phyloP scores from a whole-genome alignment of 2,888 invertebrate genomes.

The Dexiosoma caninum region DNA sequence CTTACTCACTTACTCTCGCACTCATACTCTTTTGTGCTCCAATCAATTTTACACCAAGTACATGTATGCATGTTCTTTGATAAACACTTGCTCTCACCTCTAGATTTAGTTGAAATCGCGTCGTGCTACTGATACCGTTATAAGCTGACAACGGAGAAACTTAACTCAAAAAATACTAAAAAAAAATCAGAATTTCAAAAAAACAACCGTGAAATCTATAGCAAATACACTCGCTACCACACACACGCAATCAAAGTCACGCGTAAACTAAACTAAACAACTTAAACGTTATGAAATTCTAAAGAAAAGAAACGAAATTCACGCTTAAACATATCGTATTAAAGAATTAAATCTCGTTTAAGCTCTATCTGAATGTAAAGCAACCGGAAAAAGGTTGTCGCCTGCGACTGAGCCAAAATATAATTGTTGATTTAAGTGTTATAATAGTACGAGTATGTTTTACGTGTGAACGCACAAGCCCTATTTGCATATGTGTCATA shows the following conservation, averaged over 20 bases:
- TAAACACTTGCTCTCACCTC: constrained; percentile 61
- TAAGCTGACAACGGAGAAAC: constrained; percentile 51
- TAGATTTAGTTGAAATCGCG: constrained; percentile 60
- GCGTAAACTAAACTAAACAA: constrained; percentile 6
- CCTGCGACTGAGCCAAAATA: not conserved
- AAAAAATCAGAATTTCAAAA: not conserved
- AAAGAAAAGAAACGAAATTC: constrained; percentile 9
- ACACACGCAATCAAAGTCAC: not conserved
- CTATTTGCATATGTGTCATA: no score
- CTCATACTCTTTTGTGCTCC: not conserved
- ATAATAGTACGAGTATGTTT: no score
- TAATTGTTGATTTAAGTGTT: constrained; percentile 7
- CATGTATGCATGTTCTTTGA: constrained; percentile 7
- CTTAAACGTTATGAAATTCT: constrained; percentile 3
- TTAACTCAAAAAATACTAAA: not conserved
- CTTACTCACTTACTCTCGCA: constrained; percentile 6
- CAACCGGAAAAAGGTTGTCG: not conserved
- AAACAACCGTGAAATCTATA: constrained; percentile 7
- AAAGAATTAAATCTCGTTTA: constrained; percentile 32
- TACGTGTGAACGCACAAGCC: no score
- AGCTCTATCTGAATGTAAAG: not conserved
- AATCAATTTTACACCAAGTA: not conserved
- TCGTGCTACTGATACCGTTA: constrained; percentile 58
- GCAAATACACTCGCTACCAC: not conserved
- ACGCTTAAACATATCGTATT: not conserved